A percentile compares a stretch with the other conserved stretches of the same genome.
Conservation (phyloP, 2,888 invertebrate species). For the Drosophila anceps region DNA sequence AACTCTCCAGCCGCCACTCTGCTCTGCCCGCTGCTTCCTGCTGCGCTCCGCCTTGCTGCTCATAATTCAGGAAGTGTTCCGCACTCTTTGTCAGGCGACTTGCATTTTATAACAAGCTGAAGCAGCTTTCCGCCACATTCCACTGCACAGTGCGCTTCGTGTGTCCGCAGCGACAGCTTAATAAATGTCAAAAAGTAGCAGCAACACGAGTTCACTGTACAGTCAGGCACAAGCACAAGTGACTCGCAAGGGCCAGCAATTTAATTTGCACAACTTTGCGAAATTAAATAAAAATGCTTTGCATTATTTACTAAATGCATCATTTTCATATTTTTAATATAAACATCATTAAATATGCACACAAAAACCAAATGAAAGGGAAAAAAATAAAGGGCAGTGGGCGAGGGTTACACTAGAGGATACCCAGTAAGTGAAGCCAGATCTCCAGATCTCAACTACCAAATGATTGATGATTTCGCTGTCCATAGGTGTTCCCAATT, state of each 20-base stretch:
- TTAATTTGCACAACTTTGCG: conserved; percentile 25
- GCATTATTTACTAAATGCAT: conserved; percentile 45
- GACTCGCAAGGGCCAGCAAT: conserved; percentile 22
- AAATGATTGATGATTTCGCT: too few species aligned
- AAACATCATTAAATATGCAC: conserved; percentile 59
- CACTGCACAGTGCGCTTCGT: conserved; percentile 14
- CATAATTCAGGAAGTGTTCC: conserved; percentile 78
- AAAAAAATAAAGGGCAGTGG: background rate
- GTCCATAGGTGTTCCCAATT: background rate
- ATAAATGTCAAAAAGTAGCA: conserved; percentile 69
- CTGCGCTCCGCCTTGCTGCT: conserved; percentile 43
- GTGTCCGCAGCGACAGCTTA: conserved; percentile 57
- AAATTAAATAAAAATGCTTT: conserved; percentile 37
- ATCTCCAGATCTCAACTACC: too few species aligned
- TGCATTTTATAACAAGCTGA: conserved; percentile 70
- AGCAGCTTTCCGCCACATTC: conserved; percentile 46
- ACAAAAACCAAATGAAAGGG: background rate
- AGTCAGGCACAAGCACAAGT: conserved; percentile 15
- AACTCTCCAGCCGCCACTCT: background rate
- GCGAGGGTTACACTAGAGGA: background rate
- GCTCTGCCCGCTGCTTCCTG: background rate
- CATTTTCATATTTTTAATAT: conserved; percentile 44
- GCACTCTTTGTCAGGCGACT: conserved; percentile 61
- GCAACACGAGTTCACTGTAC: conserved; percentile 25
- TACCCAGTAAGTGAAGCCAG: conserved; percentile 4